Evolutionary conservation across 2,888 invertebrate species (phyloP).

Genomic region (Protonemura montana): DNA sequence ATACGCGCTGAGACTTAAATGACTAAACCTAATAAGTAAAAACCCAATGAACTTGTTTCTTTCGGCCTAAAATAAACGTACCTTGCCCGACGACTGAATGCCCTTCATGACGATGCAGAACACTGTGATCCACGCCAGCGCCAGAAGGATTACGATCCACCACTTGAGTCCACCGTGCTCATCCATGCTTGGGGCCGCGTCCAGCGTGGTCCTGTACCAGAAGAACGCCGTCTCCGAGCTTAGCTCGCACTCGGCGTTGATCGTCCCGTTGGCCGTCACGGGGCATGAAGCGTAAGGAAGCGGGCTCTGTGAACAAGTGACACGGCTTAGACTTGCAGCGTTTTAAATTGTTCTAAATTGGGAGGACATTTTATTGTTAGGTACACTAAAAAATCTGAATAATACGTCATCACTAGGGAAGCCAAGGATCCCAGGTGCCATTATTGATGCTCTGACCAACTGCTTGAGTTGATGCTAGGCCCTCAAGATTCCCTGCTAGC

Average conservation of each 20-base stretch:
- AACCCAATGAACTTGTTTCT: no score
- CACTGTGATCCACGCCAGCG: slow-evolving; percentile 89
- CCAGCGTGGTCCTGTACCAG: slow-evolving; percentile 90
- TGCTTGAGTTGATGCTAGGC: no score
- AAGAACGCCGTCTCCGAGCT: slow-evolving; percentile 91
- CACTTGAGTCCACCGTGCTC: slow-evolving; percentile 85
- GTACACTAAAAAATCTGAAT: no score
- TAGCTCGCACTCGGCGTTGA: slow-evolving; percentile 77
- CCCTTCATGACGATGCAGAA: slow-evolving; percentile 97
- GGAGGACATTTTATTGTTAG: no score
- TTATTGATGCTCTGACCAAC: no score
- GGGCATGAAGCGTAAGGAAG: slow-evolving; percentile 90
- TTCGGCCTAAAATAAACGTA: slow-evolving; percentile 55
- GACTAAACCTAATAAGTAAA: no score
- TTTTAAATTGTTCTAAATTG: no score
- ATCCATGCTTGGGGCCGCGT: slow-evolving; percentile 86
- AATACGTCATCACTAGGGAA: no score
- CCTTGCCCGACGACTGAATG: slow-evolving; percentile 95
- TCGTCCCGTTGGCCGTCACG: slow-evolving; percentile 67
- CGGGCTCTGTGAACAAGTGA: slow-evolving; percentile 67
- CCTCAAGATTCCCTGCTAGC: no score
- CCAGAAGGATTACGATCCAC: slow-evolving; percentile 90
- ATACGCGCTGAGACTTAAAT: no score
- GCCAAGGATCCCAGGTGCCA: no score
- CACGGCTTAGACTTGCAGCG: no score